Base-by-base conservation (phyloP, 1,140 invertebrate species). In the Lucilia cuprina region DNA sequence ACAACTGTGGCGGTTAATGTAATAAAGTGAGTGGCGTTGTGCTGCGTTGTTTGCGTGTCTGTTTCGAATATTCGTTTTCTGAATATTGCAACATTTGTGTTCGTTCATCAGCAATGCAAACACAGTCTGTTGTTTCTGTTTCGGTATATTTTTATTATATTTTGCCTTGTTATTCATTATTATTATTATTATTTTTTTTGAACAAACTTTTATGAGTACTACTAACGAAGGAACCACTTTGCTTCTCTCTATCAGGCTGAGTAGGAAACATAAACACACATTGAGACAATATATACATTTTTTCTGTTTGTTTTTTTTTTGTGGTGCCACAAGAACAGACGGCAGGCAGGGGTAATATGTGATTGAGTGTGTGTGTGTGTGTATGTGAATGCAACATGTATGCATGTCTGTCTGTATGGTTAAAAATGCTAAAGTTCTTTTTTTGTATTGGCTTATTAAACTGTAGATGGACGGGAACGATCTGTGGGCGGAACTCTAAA, bases 361-460 rank as follows among this genome's bases (percentile, higher is more conserved):
- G 41, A 41, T 2, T n/a, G 8, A 55, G 50, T 55, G 50, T 2
- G 17, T 55, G 50, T n/a, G 17, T 55, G 50, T 55, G 50, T 49
- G 41, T n/a, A n/a, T 10, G 9, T 50, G 25, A 30, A 30, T 30
- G 25, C 25, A 30, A 30, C 25, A 30, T 30, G 25, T 30, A 30
- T 30, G 25, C 25, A 30, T 30, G 25, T 30, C 25, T 30, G 25
- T 30, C 25, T 30, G 41, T 41, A 12, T 80, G 41, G n/a, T 55
- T 55, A 55, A 55, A 55, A 55, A 55, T 55, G 50, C 12, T 55
- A 19, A 70, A 70, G n/a, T 70, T 70, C 65, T 80, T 80, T 47
- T 80, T 80, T 80, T 80, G 77, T 80, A 80, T 80, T 80, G 77
- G 77, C 77, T 80, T 80, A 80, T 80, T 80, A 80, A 80, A 80